Conservation (phyloP, 2,113 vertebrate genomes). For the Shinisaurus crocodilurus region DNA sequence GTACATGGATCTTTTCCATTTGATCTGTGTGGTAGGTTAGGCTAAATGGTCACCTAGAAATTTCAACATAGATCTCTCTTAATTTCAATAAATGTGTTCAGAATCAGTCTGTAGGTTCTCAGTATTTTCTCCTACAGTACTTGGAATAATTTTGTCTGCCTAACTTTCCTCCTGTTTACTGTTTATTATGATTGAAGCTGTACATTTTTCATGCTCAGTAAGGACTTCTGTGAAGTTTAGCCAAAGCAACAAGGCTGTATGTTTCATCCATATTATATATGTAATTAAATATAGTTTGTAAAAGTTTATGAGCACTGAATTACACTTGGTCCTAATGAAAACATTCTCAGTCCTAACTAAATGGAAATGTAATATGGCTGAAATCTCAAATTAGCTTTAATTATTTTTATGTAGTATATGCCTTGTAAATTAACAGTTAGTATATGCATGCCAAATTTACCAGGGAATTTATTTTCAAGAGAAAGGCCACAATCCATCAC, state of each 20-base stretch:
- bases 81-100: not conserved
- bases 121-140: not conserved
- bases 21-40: not conserved
- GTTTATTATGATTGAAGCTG: not conserved
- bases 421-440: not conserved
- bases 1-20: not conserved
- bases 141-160: not conserved
- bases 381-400: not conserved
- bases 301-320: not conserved
- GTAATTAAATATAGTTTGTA: not conserved
- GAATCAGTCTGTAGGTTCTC: not conserved
- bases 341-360: not conserved
- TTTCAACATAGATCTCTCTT: not conserved
- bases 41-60: not conserved
- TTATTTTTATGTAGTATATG: not conserved
- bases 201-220: not conserved
- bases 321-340: not conserved
- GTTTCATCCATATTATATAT: not conserved
- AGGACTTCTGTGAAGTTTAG: not conserved
- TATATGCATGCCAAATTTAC: not conserved
- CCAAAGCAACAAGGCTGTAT: not conserved
- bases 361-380: not conserved
- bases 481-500: not conserved
- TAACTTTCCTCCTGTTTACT: not conserved
- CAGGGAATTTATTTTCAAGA: not conserved